These are phyloP conservation scores for Scelioninae gen. 1 DNA, from an alignment of 2,888 invertebrate genomes.

Conservation along the genomic window DNA sequence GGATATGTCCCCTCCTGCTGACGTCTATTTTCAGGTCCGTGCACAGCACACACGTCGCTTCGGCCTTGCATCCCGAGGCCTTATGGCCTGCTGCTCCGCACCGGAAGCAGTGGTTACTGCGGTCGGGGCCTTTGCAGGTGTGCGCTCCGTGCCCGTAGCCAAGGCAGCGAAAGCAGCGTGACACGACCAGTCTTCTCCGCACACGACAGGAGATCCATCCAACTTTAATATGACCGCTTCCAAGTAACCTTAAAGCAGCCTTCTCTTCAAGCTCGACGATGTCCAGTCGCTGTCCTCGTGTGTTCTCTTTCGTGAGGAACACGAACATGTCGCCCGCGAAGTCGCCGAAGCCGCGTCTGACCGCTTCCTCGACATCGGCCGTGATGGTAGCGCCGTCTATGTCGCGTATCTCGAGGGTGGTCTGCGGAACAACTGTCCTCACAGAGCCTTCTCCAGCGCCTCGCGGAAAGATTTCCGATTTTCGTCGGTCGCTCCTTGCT, in stretches of 20 bases:
- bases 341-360: background rate
- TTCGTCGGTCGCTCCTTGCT: background rate
- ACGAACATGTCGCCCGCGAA: background rate
- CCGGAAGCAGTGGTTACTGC: background rate
- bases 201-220: slow-evolving; percentile 23
- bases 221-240: no score
- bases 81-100: background rate
- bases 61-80: background rate
- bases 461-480: background rate
- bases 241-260: background rate
- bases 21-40: background rate
- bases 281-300: slow-evolving; percentile 7
- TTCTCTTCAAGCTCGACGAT: background rate
- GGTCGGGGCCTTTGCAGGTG: background rate
- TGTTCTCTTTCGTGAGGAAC: background rate
- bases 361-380: background rate
- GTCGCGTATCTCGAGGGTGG: slow-evolving; percentile 15
- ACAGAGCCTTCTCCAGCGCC: background rate
- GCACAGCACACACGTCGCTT: background rate
- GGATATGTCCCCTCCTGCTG: slow-evolving; percentile 27
- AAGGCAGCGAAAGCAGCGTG: background rate
- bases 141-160: background rate
- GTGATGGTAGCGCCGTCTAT: background rate
- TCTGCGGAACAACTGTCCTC: background rate
- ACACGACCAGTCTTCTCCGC: background rate